Evolutionary conservation across 2,888 invertebrate species (phyloP).

Genomic region (Caenorhabditis wallacei): DNA sequence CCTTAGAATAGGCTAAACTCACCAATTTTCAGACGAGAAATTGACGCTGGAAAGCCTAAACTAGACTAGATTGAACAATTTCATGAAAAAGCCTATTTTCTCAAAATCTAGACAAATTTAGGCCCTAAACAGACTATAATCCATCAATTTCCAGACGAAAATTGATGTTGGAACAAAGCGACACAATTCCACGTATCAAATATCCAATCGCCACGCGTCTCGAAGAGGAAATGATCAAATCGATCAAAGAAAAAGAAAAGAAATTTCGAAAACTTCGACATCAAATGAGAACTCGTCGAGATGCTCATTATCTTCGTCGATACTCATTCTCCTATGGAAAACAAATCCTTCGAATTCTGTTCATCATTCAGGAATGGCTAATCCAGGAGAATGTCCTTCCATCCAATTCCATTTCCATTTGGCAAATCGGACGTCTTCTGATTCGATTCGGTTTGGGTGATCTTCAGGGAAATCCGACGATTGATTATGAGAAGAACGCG

Average conservation of each 20-base stretch:
- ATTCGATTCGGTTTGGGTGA: conserved; percentile 65
- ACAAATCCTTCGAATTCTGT: conserved; percentile 51
- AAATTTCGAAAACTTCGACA: background rate
- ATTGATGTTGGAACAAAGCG: conserved; percentile 41
- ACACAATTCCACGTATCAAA: conserved; percentile 11
- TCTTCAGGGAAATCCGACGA: conserved; percentile 42
- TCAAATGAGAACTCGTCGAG: background rate
- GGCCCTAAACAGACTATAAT: no score
- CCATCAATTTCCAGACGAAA: background rate
- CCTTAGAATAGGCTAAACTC: no score
- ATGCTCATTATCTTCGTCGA: conserved; percentile 27
- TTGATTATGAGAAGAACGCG: conserved; percentile 42
- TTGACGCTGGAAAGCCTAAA: no score
- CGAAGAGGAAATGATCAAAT: conserved; percentile 50
- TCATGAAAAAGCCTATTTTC: no score
- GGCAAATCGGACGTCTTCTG: conserved; percentile 64
- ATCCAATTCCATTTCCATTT: conserved; percentile 40
- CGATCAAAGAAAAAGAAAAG: conserved; percentile 5
- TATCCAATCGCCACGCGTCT: conserved; percentile 58
- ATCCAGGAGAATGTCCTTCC: conserved; percentile 60
- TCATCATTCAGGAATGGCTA: conserved; percentile 70
- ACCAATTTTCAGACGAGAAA: no score
- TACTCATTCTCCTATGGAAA: conserved; percentile 67
- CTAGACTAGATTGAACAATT: no score
- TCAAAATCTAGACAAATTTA: no score